A percentile compares a stretch with the other conserved stretches of the same genome.
Conservation (phyloP, 1,140 invertebrate genomes). For the Pseudomyrmex flavicornis region DNA sequence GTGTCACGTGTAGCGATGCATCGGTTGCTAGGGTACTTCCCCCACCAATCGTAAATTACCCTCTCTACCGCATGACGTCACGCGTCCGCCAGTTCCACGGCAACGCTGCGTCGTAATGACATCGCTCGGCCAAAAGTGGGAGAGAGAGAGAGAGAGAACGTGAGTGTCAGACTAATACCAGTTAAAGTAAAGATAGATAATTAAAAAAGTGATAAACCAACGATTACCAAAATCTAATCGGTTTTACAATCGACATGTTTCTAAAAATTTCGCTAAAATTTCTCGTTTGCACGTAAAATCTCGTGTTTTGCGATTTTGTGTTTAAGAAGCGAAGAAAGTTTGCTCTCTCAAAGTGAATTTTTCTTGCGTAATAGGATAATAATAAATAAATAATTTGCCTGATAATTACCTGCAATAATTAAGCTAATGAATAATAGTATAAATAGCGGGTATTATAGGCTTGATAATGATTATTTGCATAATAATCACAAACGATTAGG, state of each 20-base stretch:
- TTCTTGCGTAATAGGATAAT: not conserved
- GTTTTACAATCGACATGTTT: conserved; percentile 54
- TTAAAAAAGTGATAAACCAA: conserved; percentile 20
- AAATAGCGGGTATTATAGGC: conserved; percentile 14
- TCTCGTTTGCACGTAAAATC: no score
- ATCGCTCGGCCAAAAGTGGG: conserved; percentile 42
- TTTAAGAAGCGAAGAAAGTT: conserved; percentile 11
- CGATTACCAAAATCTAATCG: conserved; percentile 31
- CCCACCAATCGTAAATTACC: no score
- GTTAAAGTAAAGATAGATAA: conserved; percentile 16
- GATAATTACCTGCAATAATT: conserved; percentile 35
- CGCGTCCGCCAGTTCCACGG: no score
- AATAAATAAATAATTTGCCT: conserved; percentile 14
- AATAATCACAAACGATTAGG: conserved; percentile 37
- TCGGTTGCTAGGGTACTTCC: no score
- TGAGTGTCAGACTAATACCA: conserved; percentile 28
- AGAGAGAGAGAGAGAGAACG: not conserved
- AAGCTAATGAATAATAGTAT: conserved; percentile 17
- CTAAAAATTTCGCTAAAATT: conserved; percentile 8
- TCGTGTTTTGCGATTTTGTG: no score
- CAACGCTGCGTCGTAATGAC: conserved; percentile 16
- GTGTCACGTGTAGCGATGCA: no score
- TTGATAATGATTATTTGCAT: conserved; percentile 39
- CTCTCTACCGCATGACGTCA: no score
- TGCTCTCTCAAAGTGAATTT: not conserved